Base-by-base conservation (phyloP, 2,113 vertebrate species). In the Empidonax traillii region DNA sequence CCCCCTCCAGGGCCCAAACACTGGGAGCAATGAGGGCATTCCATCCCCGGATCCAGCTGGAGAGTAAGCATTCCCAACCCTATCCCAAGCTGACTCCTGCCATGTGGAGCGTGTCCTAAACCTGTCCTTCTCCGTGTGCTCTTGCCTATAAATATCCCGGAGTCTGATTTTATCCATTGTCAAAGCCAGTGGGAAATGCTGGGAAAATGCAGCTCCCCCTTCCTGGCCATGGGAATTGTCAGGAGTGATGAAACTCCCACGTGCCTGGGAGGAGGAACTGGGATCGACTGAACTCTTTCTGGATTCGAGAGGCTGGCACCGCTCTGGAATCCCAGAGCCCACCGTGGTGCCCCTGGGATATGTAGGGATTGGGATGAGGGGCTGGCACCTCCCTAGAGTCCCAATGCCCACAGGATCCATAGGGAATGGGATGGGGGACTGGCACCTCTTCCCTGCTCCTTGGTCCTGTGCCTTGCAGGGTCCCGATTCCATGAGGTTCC, bases 201-300 rank as follows among this genome's bases (percentile, higher is more conserved):
- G 24, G 71, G 53, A 58, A 9, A 14, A 35, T 14, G 53, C 5
- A 10, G 30, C 33, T 93, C 65, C 89, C 69, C 41, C 39, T 58
- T 76, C 59, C 91, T 28, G 89, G 24, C 30, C 61, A 5, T 90
- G 39, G 27, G 59, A 11, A 85, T 81, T 92, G 81, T 59, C 39
- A 37, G 85, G 35, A 78, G 79, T 10, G 21, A 52, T 78, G 61
- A 63, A 96, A 37, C 76, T 91, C 92, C 95, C 94, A 80, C 63
- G 52, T 41, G 85, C 43, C 39, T 8, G 11, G 69, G 85, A 65
- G 67, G 66, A 62, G 85, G 58, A 63, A 66, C 43, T 53, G 47
- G 21, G 24, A 4, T 13, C 52, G 9, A 4, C 44, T 15, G 51
- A 22, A 73, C 22, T 44, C 51, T 39, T 52, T 53, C 25, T 47